A percentile compares a stretch with the other conserved stretches of the same genome.
phyloP scores from a whole-genome alignment of 2,797 vertebrate species.

The Lepidocolaptes lacrymiger region DNA sequence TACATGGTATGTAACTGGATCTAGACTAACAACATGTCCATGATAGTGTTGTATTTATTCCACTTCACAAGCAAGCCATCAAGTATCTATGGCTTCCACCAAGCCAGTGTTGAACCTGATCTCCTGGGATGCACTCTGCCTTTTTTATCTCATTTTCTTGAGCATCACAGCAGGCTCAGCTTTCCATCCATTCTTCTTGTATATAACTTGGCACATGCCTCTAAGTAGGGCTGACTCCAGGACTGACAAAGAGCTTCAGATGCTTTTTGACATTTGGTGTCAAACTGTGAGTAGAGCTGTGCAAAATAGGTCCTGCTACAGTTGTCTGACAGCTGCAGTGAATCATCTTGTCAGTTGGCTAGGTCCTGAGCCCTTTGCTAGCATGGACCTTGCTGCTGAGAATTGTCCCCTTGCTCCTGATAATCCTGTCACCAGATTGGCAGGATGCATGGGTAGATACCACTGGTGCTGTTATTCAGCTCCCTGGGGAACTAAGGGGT shows the following conservation, averaged over 20 bases:
- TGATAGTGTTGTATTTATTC: not conserved
- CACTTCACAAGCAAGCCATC: not conserved
- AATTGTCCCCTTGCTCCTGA: not conserved
- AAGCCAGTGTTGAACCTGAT: not conserved
- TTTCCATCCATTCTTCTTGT: not conserved
- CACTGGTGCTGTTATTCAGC: not conserved
- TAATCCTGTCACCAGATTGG: not conserved
- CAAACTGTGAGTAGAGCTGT: not conserved
- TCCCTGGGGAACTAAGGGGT: not conserved
- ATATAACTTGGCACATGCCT: not conserved
- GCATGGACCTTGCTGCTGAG: not conserved
- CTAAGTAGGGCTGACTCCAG: not conserved
- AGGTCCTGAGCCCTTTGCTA: not conserved
- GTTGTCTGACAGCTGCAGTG: not conserved
- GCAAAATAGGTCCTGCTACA: not conserved
- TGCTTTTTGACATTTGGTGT: not conserved
- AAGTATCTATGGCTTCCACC: not conserved
- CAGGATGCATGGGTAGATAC: not conserved
- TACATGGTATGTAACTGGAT: fast-evolving
- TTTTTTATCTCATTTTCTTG: not conserved
- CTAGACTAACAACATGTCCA: not conserved
- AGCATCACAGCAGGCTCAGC: not conserved
- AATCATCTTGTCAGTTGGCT: not conserved
- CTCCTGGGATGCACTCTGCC: not conserved
- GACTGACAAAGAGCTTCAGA: not conserved